Evolutionary conservation across 2,113 vertebrate genomes (phyloP).

Genomic region (Microcebus lehilahytsara): DNA sequence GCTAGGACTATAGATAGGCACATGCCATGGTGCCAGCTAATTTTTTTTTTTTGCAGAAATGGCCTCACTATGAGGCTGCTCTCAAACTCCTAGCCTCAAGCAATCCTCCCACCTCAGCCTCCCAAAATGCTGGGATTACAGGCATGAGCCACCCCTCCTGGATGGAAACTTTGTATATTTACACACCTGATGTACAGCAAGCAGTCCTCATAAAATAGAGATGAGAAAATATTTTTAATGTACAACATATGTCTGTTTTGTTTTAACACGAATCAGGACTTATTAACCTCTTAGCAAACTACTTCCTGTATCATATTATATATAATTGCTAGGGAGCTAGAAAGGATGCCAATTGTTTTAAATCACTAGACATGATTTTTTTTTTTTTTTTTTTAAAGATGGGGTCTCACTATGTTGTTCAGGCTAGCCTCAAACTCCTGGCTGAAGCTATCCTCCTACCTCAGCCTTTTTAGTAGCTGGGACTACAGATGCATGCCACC

Average conservation of each 20-base stretch:
- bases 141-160: too few species aligned
- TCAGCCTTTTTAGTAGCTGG: neutral
- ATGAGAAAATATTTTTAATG: neutral
- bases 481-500: neutral
- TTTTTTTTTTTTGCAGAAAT: too few species aligned
- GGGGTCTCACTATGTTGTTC: neutral
- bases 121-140: too few species aligned
- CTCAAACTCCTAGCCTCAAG: too few species aligned
- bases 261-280: neutral
- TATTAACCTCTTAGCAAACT: neutral
- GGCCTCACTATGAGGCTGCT: too few species aligned
- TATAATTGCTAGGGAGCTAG: neutral
- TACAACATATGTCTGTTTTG: neutral
- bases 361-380: neutral
- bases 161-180: neutral
- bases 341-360: neutral
- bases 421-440: neutral
- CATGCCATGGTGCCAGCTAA: too few species aligned
- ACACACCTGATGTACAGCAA: constrained; percentile 7
- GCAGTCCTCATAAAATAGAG: neutral
- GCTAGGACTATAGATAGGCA: too few species aligned
- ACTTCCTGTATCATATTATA: neutral
- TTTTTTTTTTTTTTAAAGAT: neutral
- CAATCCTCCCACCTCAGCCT: too few species aligned
- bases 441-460: neutral